Conservation (phyloP, 2,888 invertebrate species). For the Allophyes oxyacanthae region DNA sequence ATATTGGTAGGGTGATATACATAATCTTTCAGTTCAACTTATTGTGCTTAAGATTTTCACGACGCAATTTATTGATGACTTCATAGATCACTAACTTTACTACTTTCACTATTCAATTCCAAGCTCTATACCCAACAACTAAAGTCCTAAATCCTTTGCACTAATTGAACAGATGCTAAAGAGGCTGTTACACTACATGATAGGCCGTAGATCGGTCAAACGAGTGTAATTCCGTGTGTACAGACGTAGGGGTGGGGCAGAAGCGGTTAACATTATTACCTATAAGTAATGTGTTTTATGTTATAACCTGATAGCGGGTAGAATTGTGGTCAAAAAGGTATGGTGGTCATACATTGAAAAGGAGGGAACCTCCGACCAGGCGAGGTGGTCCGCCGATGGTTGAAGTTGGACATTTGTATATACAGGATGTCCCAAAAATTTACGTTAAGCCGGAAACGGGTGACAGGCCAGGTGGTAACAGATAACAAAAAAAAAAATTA, state of each 20-base stretch:
- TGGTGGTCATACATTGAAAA: no score
- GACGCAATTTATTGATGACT: constrained; percentile 20
- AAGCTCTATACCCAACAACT: neutral
- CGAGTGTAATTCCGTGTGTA: constrained; percentile 51
- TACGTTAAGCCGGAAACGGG: no score
- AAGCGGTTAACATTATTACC: constrained; percentile 46
- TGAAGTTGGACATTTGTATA: no score
- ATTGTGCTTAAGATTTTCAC: no score
- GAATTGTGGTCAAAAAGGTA: no score
- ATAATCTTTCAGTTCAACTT: no score
- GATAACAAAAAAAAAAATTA: no score
- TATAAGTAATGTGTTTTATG: constrained; percentile 36
- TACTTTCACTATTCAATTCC: constrained; percentile 1
- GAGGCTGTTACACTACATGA: constrained; percentile 41
- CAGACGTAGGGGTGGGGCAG: constrained; percentile 31
- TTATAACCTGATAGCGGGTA: constrained; percentile 17
- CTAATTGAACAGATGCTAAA: constrained; percentile 26
- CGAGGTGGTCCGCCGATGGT: no score
- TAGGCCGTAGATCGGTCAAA: constrained; percentile 55
- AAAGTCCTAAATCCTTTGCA: constrained; percentile 22
- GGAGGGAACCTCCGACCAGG: no score
- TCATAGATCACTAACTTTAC: constrained; percentile 19
- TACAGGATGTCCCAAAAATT: no score
- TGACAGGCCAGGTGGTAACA: no score
- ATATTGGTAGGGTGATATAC: no score